Base-by-base conservation (phyloP, 2,113 vertebrate species). In the Raja brachyura region DNA sequence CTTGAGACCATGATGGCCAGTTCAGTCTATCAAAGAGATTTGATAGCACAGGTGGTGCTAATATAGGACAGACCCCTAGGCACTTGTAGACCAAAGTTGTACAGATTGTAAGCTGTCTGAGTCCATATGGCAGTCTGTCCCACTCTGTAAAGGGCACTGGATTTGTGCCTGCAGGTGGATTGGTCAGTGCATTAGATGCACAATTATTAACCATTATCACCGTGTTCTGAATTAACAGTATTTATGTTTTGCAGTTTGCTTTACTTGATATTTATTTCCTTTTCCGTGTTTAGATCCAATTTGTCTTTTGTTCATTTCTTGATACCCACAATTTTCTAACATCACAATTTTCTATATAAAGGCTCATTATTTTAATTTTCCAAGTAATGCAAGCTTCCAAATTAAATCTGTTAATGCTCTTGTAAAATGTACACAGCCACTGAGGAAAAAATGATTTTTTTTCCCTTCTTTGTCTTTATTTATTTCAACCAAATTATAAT, bases 11-110 rank as follows among this genome's bases (percentile, higher is more conserved):
- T 95, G 93, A 93, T 95, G 94, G 95, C 95, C 95, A 94, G 94
- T 95, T 95, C 95, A 94, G 95, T 95, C 78, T 70, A 94, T 93
- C 94, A 95, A 95, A 94, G 94, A 95, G 95, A 95, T 96, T 96
- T 96, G 96, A 93, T 94, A 94, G 96, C 96, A 97, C 98, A 98
- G 97, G 98, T 98, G 98, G 97, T 95, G 96, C 95, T 96, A 96
- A 98, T 97, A 95, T 97, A 97, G 97, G 97, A 97, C 97, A 96
- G 95, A 97, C 97, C 98, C 98, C 97, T 94, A 97, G 98, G 98
- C 98, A 97, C 97, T 96, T 97, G 97, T 97, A 95, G 95, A 96
- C 95, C 95, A 95, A 96, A 97, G 96, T 96, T 96, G 96, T 97
- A 97, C 97, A 97, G 97, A 97, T 98, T 97, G 97, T 97, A 97